Evolutionary conservation across 2,113 vertebrate species (phyloP), one percentile per base, ranked within the genome.

Genomic region (Strigops habroptila): DNA sequence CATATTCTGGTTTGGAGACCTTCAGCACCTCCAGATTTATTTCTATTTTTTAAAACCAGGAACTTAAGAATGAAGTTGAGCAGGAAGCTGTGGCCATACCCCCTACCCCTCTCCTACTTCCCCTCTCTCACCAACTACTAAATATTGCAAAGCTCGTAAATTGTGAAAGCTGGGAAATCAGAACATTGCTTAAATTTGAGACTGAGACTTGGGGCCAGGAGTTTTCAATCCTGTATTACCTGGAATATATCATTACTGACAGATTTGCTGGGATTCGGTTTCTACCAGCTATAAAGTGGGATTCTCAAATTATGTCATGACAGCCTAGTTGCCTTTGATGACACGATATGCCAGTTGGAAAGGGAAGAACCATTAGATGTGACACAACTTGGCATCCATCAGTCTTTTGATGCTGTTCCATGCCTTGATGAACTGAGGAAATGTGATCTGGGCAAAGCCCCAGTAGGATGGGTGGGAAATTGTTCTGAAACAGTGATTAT

Each of bases 351-450:
- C 82, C 8, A 2, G 78, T 70, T 95, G 96, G 92, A 86, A 90
- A 93, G 91, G 82, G 90, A 86, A 94, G 91, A 91, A 82, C 79
- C 71, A 57, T 91, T 89, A 86, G 92, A 82, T 69, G 51, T 69
- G 90, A 86, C 91, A 80, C 59, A 82, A n/a, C 90, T 80, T 91
- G 92, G 90, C 92, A 88, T 37, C 73, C 0, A 1, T 48, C 85
- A 69, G 63, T 67, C 67, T 88, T 94, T 82, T 93, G 67, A 92
- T 93, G 94, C 88, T 90, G 82, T 94, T 95, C 94, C 92, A 88
- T 90, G 92, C 53, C 90, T 76, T 8, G 18, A 51, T 39, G 70
- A 93, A 75, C 91, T 14, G 82, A 85, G 90, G 91, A 96, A 96
- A 94, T 9, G 48, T 0, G 43, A 94, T 93, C 91, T 91, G 74